Evolutionary conservation across 2,797 vertebrate species (phyloP).

Genomic region (Rhyacichthys aspro): DNA sequence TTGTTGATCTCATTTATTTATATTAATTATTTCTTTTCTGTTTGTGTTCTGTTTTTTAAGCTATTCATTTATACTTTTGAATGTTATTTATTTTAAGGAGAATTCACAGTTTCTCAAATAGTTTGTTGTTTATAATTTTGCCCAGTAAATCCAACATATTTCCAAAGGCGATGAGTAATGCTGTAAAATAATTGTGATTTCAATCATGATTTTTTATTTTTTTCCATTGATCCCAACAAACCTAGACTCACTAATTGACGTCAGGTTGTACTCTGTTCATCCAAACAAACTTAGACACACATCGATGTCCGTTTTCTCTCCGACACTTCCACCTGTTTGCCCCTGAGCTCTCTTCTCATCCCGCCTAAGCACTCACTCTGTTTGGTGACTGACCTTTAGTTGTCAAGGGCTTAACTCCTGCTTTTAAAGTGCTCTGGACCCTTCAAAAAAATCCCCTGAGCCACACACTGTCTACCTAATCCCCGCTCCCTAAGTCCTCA

Average conservation of each 20-base stretch:
- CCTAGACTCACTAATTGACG: background rate
- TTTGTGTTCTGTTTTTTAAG: too few relatives aligned
- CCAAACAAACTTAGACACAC: background rate
- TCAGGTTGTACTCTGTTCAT: background rate
- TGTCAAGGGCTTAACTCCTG: constrained; percentile 69
- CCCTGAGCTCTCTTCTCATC: constrained; percentile 57
- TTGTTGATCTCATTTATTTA: too few relatives aligned
- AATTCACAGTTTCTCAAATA: too few relatives aligned
- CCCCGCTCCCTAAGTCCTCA: constrained; percentile 48
- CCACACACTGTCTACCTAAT: constrained; percentile 62
- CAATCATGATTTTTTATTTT: too few relatives aligned
- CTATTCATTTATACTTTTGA: too few relatives aligned
- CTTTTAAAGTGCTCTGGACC: constrained; percentile 63
- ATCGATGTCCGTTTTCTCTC: background rate
- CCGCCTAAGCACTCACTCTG: constrained; percentile 68
- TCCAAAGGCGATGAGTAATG: too few relatives aligned
- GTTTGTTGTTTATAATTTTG: too few relatives aligned
- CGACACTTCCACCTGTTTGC: constrained; percentile 40
- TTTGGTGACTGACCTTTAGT: constrained; percentile 71
- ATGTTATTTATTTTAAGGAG: too few relatives aligned
- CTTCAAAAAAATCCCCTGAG: constrained; percentile 65
- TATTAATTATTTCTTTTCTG: too few relatives aligned
- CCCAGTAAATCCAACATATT: too few relatives aligned
- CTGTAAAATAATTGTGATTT: too few relatives aligned
- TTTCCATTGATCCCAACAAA: too few relatives aligned